Evolutionary conservation across 2,888 invertebrate species (phyloP).

Genomic region (Standfussiana lucernea): DNA sequence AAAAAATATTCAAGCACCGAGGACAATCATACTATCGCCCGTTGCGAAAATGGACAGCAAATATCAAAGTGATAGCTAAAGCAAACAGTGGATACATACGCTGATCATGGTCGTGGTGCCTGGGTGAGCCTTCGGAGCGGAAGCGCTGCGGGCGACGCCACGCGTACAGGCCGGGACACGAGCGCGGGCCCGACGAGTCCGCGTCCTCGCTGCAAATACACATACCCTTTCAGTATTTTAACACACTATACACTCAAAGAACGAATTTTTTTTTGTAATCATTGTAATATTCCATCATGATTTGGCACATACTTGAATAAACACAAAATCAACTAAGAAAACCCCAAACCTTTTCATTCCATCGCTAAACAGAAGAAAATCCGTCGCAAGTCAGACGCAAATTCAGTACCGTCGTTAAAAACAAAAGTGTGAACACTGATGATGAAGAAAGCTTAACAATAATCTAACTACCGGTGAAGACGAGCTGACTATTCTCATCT

Average conservation of each 20-base stretch:
- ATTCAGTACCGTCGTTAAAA: neutral
- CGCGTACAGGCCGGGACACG: constrained; percentile 84
- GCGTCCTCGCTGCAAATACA: constrained; percentile 79
- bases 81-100: constrained; percentile 65
- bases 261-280: neutral
- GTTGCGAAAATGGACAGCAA: neutral
- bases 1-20: neutral
- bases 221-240: neutral
- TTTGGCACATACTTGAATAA: neutral
- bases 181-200: constrained; percentile 85
- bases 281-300: neutral
- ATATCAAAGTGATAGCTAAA: neutral
- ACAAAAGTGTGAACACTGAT: neutral
- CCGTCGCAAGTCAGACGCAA: neutral
- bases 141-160: constrained; percentile 84
- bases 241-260: neutral
- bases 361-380: neutral
- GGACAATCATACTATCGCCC: neutral
- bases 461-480: neutral
- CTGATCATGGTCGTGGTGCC: constrained; percentile 72
- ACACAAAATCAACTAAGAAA: too few species aligned
- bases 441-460: neutral
- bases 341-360: neutral
- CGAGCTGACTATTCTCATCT: neutral
- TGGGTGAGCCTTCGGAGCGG: constrained; percentile 80